phyloP scores from a whole-genome alignment of 2,888 invertebrate genomes.

The Zaprionus bogoriensis region DNA sequence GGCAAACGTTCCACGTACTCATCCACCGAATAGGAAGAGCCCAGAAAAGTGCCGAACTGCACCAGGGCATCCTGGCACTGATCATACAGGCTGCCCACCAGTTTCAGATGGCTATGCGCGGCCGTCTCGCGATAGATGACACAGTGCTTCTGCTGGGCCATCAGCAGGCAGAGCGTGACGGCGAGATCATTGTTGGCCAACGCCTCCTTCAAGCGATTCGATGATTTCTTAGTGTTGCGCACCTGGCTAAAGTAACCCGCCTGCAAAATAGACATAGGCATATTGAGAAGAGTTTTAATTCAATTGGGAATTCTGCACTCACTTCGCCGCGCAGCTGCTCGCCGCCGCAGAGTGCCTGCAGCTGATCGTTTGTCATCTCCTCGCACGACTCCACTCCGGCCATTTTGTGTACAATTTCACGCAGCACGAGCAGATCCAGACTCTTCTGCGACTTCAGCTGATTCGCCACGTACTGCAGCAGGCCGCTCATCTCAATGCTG shows the following conservation, averaged over 20 bases:
- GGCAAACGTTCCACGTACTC: conserved; percentile 96
- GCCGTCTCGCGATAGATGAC: conserved; percentile 94
- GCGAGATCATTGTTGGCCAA: conserved; percentile 96
- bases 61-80: conserved; percentile 99
- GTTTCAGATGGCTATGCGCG: conserved; percentile 91
- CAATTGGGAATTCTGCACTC: conserved; percentile 41
- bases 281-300: background rate
- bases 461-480: conserved; percentile 98
- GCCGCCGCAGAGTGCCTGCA: conserved; percentile 98
- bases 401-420: conserved; percentile 99
- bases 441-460: conserved; percentile 97
- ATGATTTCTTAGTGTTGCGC: conserved; percentile 97
- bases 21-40: conserved; percentile 95
- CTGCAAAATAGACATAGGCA: conserved; percentile 82
- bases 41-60: conserved; percentile 98
- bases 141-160: conserved; percentile 98
- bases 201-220: conserved; percentile 96
- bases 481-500: conserved; percentile 95
- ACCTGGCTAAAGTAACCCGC: conserved; percentile 99
- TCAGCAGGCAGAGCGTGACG: conserved; percentile 94
- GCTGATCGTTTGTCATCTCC: conserved; percentile 97
- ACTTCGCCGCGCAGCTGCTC: conserved; percentile 97
- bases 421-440: conserved; percentile 94
- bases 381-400: conserved; percentile 98
- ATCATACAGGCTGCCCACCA: conserved; percentile 93